Percentiles rank a stretch among this genome's conserved stretches.
phyloP scores from a whole-genome alignment of 2,888 invertebrate genomes.

The Rhimphoctona megacephalus region DNA sequence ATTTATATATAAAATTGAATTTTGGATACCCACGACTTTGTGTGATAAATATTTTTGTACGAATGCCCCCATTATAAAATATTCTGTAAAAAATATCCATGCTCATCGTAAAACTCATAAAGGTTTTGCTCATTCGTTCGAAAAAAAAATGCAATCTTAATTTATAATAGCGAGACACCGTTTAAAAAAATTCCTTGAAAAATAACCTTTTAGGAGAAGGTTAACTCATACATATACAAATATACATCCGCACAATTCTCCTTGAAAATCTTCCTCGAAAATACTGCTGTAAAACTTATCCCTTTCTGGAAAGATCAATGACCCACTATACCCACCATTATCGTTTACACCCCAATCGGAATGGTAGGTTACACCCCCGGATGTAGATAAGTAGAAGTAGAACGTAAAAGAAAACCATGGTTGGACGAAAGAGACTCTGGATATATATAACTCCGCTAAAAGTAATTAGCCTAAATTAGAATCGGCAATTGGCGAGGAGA shows the following conservation, averaged over 20 bases:
- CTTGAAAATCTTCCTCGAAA: conserved; percentile 10
- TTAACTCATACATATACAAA: background rate
- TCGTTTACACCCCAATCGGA: conserved; percentile 34
- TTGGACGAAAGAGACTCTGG: conserved; percentile 2
- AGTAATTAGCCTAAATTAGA: conserved; percentile 77
- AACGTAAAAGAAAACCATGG: conserved; percentile 50
- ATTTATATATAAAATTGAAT: background rate
- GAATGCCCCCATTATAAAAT: background rate
- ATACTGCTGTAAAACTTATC: conserved; percentile 30
- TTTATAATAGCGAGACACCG: background rate
- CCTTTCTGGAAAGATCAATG: conserved; percentile 35
- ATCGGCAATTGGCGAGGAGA: conserved; percentile 67
- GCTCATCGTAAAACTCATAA: background rate
- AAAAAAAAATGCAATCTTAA: background rate
- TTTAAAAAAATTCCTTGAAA: background rate
- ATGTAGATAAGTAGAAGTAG: conserved; percentile 53
- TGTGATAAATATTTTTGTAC: background rate
- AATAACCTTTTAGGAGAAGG: background rate
- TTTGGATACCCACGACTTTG: background rate
- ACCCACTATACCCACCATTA: conserved; percentile 47
- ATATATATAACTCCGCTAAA: conserved; percentile 67
- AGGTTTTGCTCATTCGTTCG: background rate
- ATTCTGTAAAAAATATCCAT: background rate
- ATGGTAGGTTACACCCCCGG: conserved; percentile 14
- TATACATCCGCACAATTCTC: background rate